phyloP scores from a whole-genome alignment of 2,797 vertebrate genomes.

The Hoplostethus atlanticus region DNA sequence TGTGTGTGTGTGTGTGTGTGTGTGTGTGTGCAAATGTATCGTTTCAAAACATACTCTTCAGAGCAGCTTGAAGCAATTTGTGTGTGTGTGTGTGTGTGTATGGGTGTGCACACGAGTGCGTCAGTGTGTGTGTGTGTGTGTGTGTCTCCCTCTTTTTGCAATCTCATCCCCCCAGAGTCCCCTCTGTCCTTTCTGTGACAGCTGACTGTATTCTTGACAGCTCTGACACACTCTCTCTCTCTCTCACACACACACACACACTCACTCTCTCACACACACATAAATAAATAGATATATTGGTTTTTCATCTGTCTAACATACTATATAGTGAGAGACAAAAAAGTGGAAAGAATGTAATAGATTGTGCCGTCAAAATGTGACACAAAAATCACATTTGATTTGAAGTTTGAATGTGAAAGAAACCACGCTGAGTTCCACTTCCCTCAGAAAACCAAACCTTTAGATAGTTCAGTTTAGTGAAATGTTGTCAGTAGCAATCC shows the following conservation, averaged over 20 bases:
- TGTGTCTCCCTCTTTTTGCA: conserved; percentile 55
- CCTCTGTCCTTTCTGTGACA: conserved; percentile 60
- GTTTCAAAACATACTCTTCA: not conserved
- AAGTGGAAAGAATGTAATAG: too few species aligned
- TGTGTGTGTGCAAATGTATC: not conserved
- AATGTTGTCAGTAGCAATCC: not conserved
- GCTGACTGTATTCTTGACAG: conserved; percentile 58
- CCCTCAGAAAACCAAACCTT: too few species aligned
- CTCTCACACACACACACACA: not conserved
- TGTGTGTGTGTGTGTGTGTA: not conserved
- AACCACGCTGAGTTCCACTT: too few species aligned
- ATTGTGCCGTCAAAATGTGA: too few species aligned
- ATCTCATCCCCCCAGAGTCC: conserved; percentile 68
- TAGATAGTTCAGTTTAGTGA: too few species aligned
- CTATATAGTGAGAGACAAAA: not conserved
- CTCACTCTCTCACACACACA: conserved; percentile 4
- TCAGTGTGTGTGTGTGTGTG: not conserved
- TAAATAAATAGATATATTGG: not conserved
- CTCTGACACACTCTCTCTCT: conserved; percentile 13
- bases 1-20: not conserved
- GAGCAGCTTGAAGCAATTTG: not conserved
- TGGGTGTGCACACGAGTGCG: not conserved
- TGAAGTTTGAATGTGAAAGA: too few species aligned
- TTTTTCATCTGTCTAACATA: not conserved
- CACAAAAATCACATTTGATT: too few species aligned